These are phyloP conservation scores for Tineola bisselliella DNA, from an alignment of 2,888 invertebrate species.

Conservation along the genomic window DNA sequence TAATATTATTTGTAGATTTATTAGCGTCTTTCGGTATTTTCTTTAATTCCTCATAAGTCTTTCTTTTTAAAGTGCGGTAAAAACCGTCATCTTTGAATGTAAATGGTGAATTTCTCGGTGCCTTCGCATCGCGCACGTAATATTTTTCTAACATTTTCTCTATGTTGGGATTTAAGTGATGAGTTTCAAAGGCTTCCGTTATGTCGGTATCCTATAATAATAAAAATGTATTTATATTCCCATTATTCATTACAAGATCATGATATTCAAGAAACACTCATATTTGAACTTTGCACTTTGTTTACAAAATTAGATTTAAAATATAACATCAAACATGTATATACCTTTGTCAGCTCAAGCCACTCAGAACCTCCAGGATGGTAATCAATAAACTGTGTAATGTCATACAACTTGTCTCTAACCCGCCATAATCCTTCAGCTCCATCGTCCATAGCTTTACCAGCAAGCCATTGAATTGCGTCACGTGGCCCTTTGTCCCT, in stretches of 20 bases:
- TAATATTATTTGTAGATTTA: constrained; percentile 32
- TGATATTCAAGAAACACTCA: too few relatives aligned
- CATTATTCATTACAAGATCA: too few relatives aligned
- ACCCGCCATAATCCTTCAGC: constrained; percentile 84
- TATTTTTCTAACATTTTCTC: constrained; percentile 72
- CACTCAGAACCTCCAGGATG: constrained; percentile 91
- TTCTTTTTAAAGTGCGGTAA: constrained; percentile 73
- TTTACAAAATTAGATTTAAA: too few relatives aligned
- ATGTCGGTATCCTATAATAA: constrained; percentile 69
- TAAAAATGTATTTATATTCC: too few relatives aligned
- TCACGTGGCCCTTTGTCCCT: constrained; percentile 54
- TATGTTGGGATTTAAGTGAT: constrained; percentile 64
- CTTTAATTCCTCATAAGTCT: constrained; percentile 63
- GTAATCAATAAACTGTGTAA: constrained; percentile 76
- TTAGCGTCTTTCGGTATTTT: constrained; percentile 43
- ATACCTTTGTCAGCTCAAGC: constrained; percentile 74
- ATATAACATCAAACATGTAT: not conserved
- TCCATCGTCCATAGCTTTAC: constrained; percentile 73
- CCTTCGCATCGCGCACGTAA: constrained; percentile 70
- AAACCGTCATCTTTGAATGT: constrained; percentile 81
- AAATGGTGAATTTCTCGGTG: constrained; percentile 75
- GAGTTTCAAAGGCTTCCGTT: constrained; percentile 70
- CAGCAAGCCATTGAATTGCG: constrained; percentile 69
- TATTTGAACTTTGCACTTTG: not conserved
- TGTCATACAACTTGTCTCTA: constrained; percentile 82